These are phyloP conservation scores for Proisotoma minuta DNA, from an alignment of 2,888 invertebrate genomes.

Conservation along the genomic window DNA sequence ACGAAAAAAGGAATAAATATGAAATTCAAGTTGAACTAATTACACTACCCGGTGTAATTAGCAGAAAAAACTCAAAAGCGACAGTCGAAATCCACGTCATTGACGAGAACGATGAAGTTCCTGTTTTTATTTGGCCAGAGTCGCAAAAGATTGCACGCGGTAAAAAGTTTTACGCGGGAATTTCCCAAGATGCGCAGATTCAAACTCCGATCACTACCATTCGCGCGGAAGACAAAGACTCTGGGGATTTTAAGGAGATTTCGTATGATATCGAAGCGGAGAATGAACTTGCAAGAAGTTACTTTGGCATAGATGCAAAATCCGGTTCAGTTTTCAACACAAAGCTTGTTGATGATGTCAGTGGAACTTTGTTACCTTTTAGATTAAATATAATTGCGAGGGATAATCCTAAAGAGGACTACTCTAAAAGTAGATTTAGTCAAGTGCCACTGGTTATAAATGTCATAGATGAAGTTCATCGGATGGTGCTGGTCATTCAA, in stretches of 20 bases:
- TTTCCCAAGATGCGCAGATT: slow-evolving; percentile 65
- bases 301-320: slow-evolving; percentile 67
- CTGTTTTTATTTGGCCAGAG: slow-evolving; percentile 72
- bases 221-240: slow-evolving; percentile 78
- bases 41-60: slow-evolving; percentile 74
- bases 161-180: slow-evolving; percentile 71
- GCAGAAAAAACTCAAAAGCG: slow-evolving; percentile 68
- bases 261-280: slow-evolving; percentile 57
- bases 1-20: slow-evolving; percentile 61
- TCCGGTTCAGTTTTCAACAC: slow-evolving; percentile 73
- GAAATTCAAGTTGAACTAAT: slow-evolving; percentile 67
- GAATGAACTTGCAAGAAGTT: slow-evolving; percentile 57
- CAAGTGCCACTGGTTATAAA: slow-evolving; percentile 55
- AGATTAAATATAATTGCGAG: slow-evolving; percentile 67
- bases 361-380: slow-evolving; percentile 64
- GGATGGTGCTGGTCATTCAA: slow-evolving; percentile 71
- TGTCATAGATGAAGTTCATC: slow-evolving; percentile 69
- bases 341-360: slow-evolving; percentile 66
- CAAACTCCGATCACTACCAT: slow-evolving; percentile 74
- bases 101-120: slow-evolving; percentile 88
- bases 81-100: slow-evolving; percentile 70
- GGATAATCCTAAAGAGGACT: slow-evolving; percentile 61
- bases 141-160: slow-evolving; percentile 57
- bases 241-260: slow-evolving; percentile 73
- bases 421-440: slow-evolving; percentile 40